Evolutionary conservation across 2,797 vertebrate species (phyloP), one percentile per base, ranked within the genome.

Genomic region (Miichthys miiuy): DNA sequence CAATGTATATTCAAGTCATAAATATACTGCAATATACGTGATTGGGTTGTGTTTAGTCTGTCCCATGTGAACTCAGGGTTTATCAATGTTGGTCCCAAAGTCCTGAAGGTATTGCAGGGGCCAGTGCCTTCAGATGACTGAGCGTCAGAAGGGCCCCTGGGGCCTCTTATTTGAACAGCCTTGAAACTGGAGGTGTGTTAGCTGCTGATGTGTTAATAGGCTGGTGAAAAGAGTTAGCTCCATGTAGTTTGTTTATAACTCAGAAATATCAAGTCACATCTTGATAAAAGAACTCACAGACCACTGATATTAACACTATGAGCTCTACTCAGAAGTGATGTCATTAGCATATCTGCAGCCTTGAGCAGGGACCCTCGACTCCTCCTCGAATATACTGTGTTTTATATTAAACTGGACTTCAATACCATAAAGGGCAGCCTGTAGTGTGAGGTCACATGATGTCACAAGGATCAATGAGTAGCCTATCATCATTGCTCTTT

Each of bases 101-200:
- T 48, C 21, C 63, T 16, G 8, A 20, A 41, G 23, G 21, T 52
- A 27, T 18, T 20, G 4, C 10, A 2, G 20, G 17, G 20, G 11
- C 12, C 58, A 25, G 9, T 54, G 38, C 6, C 55, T 34, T 20
- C 30, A 27, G 7, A 54, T 34, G 13, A 20, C 44, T 1, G 11
- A 18, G 46, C 14, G 62, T 52, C 67, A 63, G 3, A 34, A 25
- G 12, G 11, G 25, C 44, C 44, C 57, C 34, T 17, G 16, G 14
- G 38, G n/a, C 18, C 4, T 57, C 64, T n/a, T 68, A 64, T 73
- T 41, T 60, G 46, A 71, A 72, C 77, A 69, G 16, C 72, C 58
- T 80, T 62, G 44, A 81, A 68, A 82, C 52, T 80, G 55, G 55
- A 52, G 48, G 17, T 30, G 16, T 64, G 41, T 48, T 23, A 17